Percentiles rank a stretch among this genome's conserved stretches.
Evolutionary conservation across 2,113 vertebrate genomes (phyloP).

Genomic region (Oxyruncus cristatus): DNA sequence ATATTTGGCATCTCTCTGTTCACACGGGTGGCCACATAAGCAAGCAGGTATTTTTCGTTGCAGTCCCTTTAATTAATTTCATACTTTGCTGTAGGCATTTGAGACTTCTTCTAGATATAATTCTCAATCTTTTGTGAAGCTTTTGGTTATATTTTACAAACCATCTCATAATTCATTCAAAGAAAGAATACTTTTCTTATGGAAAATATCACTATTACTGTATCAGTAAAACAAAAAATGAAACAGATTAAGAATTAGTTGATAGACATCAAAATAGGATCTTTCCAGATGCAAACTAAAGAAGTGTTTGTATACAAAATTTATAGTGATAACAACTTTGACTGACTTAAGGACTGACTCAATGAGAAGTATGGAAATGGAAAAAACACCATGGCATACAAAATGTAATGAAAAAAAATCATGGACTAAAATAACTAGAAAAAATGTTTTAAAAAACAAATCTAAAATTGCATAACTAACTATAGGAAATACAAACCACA

Average conservation of each 20-base stretch:
- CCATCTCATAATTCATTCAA: rapidly evolving
- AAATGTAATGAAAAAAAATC: neutral
- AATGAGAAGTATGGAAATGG: neutral
- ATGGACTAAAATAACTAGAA: neutral
- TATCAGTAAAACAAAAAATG: neutral
- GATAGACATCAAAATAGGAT: neutral
- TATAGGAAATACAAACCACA: neutral
- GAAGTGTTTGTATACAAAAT: neutral
- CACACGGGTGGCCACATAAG: neutral
- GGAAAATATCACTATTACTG: neutral
- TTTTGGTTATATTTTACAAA: neutral
- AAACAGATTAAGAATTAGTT: neutral
- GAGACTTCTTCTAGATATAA: neutral
- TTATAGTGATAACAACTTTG: neutral
- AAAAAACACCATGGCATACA: neutral
- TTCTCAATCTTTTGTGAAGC: neutral
- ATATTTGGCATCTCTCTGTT: neutral
- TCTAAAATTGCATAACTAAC: neutral
- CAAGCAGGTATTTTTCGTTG: neutral
- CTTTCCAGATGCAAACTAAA: neutral
- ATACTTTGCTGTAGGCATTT: neutral
- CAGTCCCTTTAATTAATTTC: neutral
- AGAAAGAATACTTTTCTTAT: neutral
- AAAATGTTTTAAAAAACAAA: neutral
- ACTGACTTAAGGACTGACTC: neutral